A percentile compares a stretch with the other conserved stretches of the same genome.
Evolutionary conservation across 2,113 vertebrate species (phyloP).

Genomic region (Leucoraja erinaceus): DNA sequence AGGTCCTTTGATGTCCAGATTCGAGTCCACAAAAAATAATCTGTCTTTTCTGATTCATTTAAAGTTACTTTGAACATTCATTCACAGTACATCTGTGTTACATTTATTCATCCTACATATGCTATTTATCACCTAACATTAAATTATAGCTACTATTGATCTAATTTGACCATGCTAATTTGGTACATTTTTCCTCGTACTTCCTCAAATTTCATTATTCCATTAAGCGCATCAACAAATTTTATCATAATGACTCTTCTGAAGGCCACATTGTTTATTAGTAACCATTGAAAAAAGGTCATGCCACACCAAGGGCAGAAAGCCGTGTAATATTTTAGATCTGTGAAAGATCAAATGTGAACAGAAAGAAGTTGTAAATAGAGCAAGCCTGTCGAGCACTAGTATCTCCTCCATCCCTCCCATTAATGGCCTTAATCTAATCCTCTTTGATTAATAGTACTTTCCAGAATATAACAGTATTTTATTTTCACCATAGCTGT

Average conservation of each 20-base stretch:
- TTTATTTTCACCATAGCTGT: constrained; percentile 5
- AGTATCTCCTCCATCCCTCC: neutral
- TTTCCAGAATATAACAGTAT: neutral
- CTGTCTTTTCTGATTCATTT: neutral
- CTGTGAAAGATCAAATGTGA: neutral
- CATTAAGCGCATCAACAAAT: neutral
- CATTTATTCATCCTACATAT: neutral
- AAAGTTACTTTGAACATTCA: neutral
- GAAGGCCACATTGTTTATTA: neutral
- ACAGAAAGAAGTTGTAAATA: neutral
- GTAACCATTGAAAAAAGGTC: neutral
- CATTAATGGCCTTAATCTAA: neutral
- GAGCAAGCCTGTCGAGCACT: neutral
- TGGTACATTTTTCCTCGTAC: neutral
- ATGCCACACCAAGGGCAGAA: neutral
- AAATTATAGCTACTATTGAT: neutral
- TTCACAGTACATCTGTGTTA: neutral
- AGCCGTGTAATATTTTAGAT: neutral
- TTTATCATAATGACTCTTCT: neutral
- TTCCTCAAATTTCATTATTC: neutral
- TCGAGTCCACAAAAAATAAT: neutral
- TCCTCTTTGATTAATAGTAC: neutral
- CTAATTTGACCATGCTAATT: neutral
- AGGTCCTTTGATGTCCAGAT: neutral
- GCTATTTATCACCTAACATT: neutral